These are phyloP conservation scores for Propsilocerus akamusi DNA, from an alignment of 1,140 invertebrate species.

Conservation along the genomic window DNA sequence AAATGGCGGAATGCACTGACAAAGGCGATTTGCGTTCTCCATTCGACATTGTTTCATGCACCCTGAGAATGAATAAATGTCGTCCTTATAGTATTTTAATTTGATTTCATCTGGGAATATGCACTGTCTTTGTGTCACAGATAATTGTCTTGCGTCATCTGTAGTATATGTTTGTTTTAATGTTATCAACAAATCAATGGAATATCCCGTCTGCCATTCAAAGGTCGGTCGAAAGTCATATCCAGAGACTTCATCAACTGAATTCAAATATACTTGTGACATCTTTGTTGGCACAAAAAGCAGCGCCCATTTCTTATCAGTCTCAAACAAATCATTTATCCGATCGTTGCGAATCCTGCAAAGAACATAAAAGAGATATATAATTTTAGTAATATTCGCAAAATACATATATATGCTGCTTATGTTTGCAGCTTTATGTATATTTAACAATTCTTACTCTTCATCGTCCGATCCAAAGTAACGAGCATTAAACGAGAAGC, in stretches of 20 bases:
- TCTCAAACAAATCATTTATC: constrained; percentile 22
- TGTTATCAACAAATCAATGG: constrained; percentile 41
- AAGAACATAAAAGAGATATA: neutral
- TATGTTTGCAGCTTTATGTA: too few relatives aligned
- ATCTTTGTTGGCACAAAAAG: constrained; percentile 19
- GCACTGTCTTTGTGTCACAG: constrained; percentile 42
- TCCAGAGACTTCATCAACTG: constrained; percentile 30
- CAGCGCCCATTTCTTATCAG: constrained; percentile 21
- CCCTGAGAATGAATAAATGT: constrained; percentile 39
- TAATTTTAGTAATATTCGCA: too few relatives aligned
- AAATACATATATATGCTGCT: too few relatives aligned
- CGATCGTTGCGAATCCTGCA: neutral
- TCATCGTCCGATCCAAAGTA: neutral
- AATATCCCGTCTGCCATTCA: constrained; percentile 13
- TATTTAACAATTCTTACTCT: neutral
- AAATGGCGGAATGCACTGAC: constrained; percentile 46
- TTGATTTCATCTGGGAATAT: constrained; percentile 42
- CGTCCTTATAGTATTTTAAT: constrained; percentile 30
- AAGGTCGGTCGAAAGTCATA: neutral
- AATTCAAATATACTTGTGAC: constrained; percentile 36
- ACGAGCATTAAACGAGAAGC: constrained; percentile 43
- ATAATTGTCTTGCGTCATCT: constrained; percentile 41
- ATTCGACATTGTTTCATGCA: constrained; percentile 50
- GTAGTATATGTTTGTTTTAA: constrained; percentile 55
- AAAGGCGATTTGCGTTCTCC: constrained; percentile 32